These are phyloP conservation scores for Acanthurus leucopareius DNA, from an alignment of 2,797 vertebrate species.

Conservation along the genomic window DNA sequence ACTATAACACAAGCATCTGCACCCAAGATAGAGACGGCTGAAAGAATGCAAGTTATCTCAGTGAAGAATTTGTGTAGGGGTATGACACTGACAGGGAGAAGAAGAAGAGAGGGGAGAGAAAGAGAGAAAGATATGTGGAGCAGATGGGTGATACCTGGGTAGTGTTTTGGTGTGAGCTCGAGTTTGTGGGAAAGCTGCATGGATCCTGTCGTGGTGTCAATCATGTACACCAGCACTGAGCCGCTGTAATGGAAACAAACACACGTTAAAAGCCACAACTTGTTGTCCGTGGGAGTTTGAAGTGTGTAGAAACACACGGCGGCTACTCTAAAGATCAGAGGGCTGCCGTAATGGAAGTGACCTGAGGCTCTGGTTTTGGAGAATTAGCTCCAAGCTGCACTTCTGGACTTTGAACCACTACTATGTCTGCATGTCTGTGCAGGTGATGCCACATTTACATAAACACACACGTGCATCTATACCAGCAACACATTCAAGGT, in stretches of 20 bases:
- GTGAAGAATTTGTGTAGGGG: conserved; percentile 15
- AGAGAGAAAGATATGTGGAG: neutral
- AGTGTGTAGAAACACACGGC: neutral
- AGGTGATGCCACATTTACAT: conserved; percentile 1
- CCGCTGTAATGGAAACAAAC: conserved; percentile 86
- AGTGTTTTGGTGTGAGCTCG: conserved; percentile 98
- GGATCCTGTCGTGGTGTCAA: conserved; percentile 95
- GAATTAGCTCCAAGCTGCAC: neutral
- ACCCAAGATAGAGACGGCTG: conserved; percentile 18
- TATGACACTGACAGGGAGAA: neutral
- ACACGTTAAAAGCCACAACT: neutral
- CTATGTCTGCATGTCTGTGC: conserved; percentile 6
- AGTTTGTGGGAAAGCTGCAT: conserved; percentile 98
- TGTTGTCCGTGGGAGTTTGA: neutral
- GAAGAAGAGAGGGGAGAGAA: neutral
- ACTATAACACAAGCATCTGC: conserved; percentile 8
- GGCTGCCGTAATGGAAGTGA: neutral
- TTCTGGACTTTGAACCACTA: neutral
- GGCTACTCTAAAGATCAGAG: neutral
- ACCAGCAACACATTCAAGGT: neutral
- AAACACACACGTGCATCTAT: neutral
- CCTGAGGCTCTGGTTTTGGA: neutral
- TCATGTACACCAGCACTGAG: conserved; percentile 95
- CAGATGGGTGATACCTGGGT: conserved; percentile 81
- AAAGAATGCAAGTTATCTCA: conserved; percentile 43